Conservation (phyloP, 2,113 vertebrate genomes). For the Delphinapterus leucas region DNA sequence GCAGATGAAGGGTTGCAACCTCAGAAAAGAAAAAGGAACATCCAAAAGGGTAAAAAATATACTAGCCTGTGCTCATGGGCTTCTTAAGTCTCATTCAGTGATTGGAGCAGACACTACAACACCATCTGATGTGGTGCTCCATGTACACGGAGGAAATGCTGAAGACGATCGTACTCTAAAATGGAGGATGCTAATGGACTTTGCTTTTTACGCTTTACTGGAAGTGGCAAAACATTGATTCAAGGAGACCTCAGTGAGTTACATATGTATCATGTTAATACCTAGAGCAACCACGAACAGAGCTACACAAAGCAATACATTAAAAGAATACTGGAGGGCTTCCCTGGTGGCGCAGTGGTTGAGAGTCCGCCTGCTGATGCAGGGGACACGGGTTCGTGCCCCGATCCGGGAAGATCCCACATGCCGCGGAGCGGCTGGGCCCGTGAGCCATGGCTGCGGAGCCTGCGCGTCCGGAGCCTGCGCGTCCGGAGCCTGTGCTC, state of each 20-base stretch:
- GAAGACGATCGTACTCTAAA: background rate
- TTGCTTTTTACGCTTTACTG: background rate
- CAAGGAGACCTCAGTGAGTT: background rate
- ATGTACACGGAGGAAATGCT: background rate
- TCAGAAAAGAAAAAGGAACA: background rate
- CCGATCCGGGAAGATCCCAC: no score
- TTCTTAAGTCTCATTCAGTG: background rate
- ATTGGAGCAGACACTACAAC: background rate
- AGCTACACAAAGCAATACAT: background rate
- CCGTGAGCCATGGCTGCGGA: no score
- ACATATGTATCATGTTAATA: no score
- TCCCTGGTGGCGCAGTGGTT: no score
- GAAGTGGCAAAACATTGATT: background rate
- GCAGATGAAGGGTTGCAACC: background rate
- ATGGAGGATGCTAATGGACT: background rate
- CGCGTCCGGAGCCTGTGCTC: no score
- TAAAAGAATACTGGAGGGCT: background rate
- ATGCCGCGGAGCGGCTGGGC: no score
- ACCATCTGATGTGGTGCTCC: background rate
- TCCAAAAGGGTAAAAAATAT: background rate
- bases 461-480: no score
- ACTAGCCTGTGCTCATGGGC: background rate
- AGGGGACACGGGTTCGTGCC: no score
- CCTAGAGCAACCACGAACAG: background rate
- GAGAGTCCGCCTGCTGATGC: no score